Evolutionary conservation across 1,140 invertebrate genomes (phyloP).

Genomic region (Zaprionus africanus): DNA sequence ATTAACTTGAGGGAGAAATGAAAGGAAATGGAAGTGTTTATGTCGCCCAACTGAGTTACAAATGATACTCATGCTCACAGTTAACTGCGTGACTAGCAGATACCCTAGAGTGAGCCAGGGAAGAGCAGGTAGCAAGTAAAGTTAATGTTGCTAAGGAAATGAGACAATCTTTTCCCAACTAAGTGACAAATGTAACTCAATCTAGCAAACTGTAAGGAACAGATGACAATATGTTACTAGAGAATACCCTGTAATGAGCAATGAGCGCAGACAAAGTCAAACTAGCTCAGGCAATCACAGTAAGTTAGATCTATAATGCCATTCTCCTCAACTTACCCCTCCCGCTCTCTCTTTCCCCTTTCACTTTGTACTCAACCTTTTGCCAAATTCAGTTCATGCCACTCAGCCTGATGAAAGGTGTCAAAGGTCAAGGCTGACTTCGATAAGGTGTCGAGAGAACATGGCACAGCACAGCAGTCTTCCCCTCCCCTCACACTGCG

Average conservation of each 20-base stretch:
- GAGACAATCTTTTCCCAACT: not conserved
- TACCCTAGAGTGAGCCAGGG: not conserved
- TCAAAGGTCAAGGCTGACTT: slow-evolving; percentile 28
- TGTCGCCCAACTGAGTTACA: not conserved
- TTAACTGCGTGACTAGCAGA: not conserved
- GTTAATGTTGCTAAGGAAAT: not conserved
- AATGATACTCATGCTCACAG: not conserved
- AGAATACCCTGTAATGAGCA: not conserved
- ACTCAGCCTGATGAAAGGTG: slow-evolving; percentile 5
- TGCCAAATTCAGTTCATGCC: not conserved
- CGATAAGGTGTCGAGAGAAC: not conserved
- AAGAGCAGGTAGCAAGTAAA: not conserved
- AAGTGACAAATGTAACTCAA: not conserved
- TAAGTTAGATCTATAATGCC: not conserved
- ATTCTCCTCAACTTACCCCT: not conserved
- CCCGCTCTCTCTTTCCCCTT: not conserved
- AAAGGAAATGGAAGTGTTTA: too few relatives aligned
- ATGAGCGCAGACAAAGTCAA: too few relatives aligned
- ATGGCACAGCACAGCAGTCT: slow-evolving; percentile 13
- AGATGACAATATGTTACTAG: not conserved
- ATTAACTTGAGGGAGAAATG: too few relatives aligned
- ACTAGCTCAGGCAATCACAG: not conserved
- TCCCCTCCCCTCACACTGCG: not conserved
- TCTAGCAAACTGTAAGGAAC: not conserved
- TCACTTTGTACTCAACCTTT: not conserved